Percentiles rank a stretch among this genome's conserved stretches.
These are phyloP conservation scores for Bombycilla garrulus DNA, from an alignment of 2,113 vertebrate species.

Conservation along the genomic window DNA sequence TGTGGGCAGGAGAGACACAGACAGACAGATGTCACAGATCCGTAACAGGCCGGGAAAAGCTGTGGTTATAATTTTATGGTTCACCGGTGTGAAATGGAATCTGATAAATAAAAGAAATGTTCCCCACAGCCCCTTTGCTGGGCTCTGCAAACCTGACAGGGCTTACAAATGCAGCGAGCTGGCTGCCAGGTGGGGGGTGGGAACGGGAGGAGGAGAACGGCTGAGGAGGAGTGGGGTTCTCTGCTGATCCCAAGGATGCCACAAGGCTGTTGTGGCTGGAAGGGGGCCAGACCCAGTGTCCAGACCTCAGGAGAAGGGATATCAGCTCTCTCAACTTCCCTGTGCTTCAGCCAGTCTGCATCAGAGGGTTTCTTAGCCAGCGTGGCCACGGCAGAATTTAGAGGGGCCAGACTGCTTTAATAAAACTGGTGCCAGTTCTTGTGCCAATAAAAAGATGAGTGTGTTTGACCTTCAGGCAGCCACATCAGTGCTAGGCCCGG, in stretches of 20 bases:
- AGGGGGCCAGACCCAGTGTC: neutral
- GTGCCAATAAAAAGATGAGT: neutral
- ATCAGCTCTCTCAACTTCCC: neutral
- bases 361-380: neutral
- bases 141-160: neutral
- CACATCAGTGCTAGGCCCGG: neutral
- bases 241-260: neutral
- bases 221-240: neutral
- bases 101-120: slow-evolving; percentile 1
- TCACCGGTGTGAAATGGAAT: slow-evolving; percentile 45
- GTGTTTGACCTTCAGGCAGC: neutral
- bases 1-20: neutral
- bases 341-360: neutral
- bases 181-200: neutral
- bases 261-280: rapidly evolving
- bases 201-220: no score
- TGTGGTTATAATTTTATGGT: slow-evolving; percentile 54
- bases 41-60: neutral
- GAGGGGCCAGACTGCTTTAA: neutral
- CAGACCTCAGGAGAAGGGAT: neutral
- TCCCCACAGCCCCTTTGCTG: neutral
- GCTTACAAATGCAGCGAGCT: neutral
- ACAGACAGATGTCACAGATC: neutral
- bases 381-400: neutral
- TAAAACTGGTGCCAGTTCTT: neutral